Evolutionary conservation across 2,888 invertebrate species (phyloP).

Genomic region (Melipona bicolor): DNA sequence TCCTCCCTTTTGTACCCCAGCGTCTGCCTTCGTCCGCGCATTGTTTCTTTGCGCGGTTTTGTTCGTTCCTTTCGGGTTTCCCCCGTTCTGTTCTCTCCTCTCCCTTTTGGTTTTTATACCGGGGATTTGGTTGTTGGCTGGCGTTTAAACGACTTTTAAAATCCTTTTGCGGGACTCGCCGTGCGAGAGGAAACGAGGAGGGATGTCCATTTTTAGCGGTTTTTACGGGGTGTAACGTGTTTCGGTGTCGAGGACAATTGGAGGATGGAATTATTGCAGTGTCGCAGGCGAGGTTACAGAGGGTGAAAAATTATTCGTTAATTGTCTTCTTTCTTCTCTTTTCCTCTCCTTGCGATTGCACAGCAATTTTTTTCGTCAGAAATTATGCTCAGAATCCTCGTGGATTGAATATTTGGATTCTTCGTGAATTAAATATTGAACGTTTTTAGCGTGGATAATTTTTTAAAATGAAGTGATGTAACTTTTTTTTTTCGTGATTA

Average conservation of each 20-base stretch:
- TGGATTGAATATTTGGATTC: not conserved
- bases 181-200: not conserved
- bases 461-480: too few species aligned
- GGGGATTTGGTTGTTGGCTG: not conserved
- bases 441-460: not conserved
- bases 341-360: too few species aligned
- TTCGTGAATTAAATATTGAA: not conserved
- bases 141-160: not conserved
- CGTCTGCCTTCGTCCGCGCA: constrained; percentile 18
- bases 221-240: not conserved
- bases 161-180: not conserved
- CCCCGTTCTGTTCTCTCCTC: not conserved
- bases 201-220: not conserved
- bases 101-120: not conserved
- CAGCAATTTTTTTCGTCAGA: too few species aligned
- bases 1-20: constrained; percentile 30
- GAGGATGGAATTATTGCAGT: not conserved
- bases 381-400: not conserved
- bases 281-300: not conserved
- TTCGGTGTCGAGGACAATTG: not conserved
- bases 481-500: too few species aligned
- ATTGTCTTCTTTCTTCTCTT: too few species aligned
- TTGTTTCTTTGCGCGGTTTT: constrained; percentile 23
- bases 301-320: too few species aligned
- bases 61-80: not conserved